phyloP scores from a whole-genome alignment of 2,888 invertebrate species.

The Nineta flava region DNA sequence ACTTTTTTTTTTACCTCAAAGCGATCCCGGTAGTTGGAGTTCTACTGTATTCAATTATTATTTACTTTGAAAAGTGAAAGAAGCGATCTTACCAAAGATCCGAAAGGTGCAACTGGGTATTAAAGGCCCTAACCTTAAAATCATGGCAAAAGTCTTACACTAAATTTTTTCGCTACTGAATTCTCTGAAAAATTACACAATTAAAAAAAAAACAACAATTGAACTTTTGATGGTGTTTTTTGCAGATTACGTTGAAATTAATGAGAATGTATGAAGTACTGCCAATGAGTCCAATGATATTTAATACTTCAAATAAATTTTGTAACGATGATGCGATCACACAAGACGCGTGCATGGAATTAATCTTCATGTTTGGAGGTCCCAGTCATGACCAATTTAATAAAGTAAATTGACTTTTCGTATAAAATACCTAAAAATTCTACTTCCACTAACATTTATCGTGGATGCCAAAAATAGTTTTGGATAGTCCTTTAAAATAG shows the following conservation, averaged over 20 bases:
- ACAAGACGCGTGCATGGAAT: constrained; percentile 44
- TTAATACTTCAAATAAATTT: constrained; percentile 31
- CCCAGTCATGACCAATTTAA: constrained; percentile 39
- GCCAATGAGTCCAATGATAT: constrained; percentile 26
- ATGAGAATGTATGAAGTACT: constrained; percentile 2
- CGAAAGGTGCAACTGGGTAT: too few relatives aligned
- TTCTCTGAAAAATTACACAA: background rate
- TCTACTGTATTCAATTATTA: too few relatives aligned
- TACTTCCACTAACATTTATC: too few relatives aligned
- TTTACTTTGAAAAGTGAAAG: too few relatives aligned
- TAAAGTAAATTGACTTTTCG: constrained; percentile 29
- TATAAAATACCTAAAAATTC: too few relatives aligned
- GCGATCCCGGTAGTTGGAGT: too few relatives aligned
- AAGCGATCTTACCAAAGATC: too few relatives aligned
- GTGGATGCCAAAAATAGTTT: too few relatives aligned
- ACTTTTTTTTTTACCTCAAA: too few relatives aligned
- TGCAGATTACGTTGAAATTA: background rate
- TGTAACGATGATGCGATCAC: constrained; percentile 38
- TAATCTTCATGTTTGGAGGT: constrained; percentile 48
- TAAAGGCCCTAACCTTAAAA: background rate
- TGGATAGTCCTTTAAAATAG: too few relatives aligned
- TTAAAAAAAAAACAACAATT: too few relatives aligned
- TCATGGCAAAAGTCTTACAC: background rate
- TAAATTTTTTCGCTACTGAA: background rate
- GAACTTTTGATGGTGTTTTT: too few relatives aligned